These are phyloP conservation scores for Martes martes DNA, from an alignment of 2,113 vertebrate genomes.

Conservation along the genomic window DNA sequence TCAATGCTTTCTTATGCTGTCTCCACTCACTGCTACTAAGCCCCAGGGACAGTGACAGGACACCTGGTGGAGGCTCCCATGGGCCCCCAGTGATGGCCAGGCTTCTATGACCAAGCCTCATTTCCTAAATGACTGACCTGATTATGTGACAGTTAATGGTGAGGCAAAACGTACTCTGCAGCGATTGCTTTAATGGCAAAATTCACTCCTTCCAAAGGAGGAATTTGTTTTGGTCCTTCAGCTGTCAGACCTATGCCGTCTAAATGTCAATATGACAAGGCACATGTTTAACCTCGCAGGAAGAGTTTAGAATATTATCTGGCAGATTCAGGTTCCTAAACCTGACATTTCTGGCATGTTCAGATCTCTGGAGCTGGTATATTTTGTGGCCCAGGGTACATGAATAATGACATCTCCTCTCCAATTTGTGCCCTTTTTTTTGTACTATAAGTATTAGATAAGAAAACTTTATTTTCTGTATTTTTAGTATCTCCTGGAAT, in stretches of 20 bases:
- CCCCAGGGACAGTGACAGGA: not conserved
- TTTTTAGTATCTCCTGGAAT: not conserved
- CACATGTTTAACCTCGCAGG: not conserved
- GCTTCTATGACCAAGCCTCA: not conserved
- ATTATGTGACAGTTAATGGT: not conserved
- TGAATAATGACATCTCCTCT: not conserved
- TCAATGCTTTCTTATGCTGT: not conserved
- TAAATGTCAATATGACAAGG: not conserved
- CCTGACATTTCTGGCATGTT: not conserved
- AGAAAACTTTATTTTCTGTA: not conserved
- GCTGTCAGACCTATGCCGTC: not conserved
- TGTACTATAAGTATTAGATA: not conserved
- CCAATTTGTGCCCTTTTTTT: not conserved
- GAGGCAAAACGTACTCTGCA: not conserved
- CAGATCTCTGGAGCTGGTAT: not conserved
- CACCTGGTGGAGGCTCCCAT: not conserved
- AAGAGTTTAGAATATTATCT: not conserved
- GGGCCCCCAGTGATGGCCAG: not conserved
- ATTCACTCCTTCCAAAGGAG: not conserved
- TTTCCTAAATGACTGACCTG: not conserved
- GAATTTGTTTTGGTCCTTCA: not conserved
- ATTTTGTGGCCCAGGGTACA: not conserved
- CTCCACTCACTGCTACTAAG: not conserved
- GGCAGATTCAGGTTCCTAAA: not conserved
- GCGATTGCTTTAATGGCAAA: not conserved